Base-by-base conservation (phyloP, 2,797 vertebrate species). In the Simalia tracyae region DNA sequence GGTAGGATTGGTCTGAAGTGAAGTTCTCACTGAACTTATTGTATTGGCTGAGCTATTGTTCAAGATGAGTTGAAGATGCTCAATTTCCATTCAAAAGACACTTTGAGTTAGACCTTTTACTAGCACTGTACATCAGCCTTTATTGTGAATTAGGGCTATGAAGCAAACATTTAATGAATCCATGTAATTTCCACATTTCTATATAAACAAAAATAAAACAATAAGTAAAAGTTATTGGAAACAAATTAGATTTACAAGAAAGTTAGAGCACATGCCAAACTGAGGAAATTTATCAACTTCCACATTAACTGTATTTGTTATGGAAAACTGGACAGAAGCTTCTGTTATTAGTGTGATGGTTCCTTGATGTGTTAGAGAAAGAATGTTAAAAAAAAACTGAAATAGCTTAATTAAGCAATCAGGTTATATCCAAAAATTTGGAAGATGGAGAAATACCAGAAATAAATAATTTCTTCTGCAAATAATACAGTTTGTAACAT, bases 141-240 rank as follows among this genome's bases (percentile, higher is more conserved):
- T 94, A 91, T 94, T 96, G 93, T 90, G 95, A 96, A 95, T 94
- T 42, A 93, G 92, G 91, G 95, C n/a, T 89, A 93, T 89, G 91
- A 97, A 95, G 61, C 91, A 97, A 96, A 94, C 91, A 81, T 92
- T 89, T 96, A 97, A 97, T 95, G 11, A 95, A 95, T 96, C 95
- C 93, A 92, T 93, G 85, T 88, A 91, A 60, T 66, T 91, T 86
- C 87, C 89, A 92, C 88, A 96, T 84, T 68, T 89, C 57, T 85
- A 57, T 91, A 90, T 94, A 97, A 96, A 97, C 95, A 50, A 50
- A 50, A 50, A 50, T 7, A 50, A 50, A 50, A 50, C 50, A 95
- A 97, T 96, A 96, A 96, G 94, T 94, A 97, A 97, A 96, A 96
- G 96, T 87, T 64, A 97, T 97, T 97, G 95, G 93, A 96, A 97